Conservation (phyloP, 1,140 invertebrate genomes). For the Euura lappo region DNA sequence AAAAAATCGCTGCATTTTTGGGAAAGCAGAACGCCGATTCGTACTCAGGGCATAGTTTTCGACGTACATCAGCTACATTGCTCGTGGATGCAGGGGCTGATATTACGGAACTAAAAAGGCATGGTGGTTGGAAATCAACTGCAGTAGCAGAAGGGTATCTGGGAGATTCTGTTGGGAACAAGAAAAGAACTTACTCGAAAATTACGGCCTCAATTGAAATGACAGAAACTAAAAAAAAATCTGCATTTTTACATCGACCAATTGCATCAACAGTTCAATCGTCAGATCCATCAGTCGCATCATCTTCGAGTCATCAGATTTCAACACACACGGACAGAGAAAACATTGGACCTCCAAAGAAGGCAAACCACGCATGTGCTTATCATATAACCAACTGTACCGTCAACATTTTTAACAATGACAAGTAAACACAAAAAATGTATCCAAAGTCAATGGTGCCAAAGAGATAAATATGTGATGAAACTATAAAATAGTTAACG, state of each 20-base stretch:
- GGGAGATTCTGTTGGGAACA: conserved; percentile 8
- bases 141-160: conserved; percentile 21
- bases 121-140: background rate
- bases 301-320: conserved; percentile 1
- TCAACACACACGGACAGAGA: conserved; percentile 8
- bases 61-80: conserved; percentile 17
- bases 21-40: background rate
- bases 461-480: conserved; percentile 4
- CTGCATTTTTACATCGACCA: conserved; percentile 7
- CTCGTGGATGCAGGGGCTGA: conserved; percentile 18
- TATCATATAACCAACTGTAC: conserved; percentile 10
- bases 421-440: conserved; percentile 10
- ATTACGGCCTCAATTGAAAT: background rate
- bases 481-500: conserved; percentile 8
- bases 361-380: conserved; percentile 3
- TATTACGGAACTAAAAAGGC: conserved; percentile 17
- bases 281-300: conserved; percentile 10
- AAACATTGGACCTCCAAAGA: background rate
- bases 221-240: conserved; percentile 9
- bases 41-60: background rate
- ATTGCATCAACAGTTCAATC: conserved; percentile 10
- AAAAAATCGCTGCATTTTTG: conserved; percentile 24
- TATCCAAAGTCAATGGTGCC: conserved; percentile 9
- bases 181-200: background rate
- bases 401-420: background rate